Evolutionary conservation across 2,797 vertebrate genomes (phyloP), one percentile per base, ranked within the genome.

Genomic region (Amblyraja radiata): DNA sequence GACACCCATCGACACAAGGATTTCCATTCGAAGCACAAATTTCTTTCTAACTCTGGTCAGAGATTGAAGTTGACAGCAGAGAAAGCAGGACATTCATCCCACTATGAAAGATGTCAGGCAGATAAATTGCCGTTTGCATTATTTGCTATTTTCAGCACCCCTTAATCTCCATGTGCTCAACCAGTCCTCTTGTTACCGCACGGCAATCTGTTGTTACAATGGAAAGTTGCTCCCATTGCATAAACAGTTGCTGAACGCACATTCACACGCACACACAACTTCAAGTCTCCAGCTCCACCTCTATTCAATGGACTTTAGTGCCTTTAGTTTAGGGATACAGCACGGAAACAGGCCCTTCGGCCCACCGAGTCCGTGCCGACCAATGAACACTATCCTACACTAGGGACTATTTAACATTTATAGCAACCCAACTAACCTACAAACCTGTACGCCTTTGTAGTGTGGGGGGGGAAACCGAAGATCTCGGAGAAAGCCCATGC

Each of bases 91-190:
- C 6, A 6, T 21, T 21, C 16, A 73, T 2, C 65, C 65, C 23
- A 39, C 32, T 32, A 16, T 79, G 77, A 39, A 14, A n/a, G 8
- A n/a, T n/a, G 77, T 32, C 28, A 79, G 32, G 6, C 28, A n/a
- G 1, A 79, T 46, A 79, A 1, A 16, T 25, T 25, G 23, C 13
- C 32, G 77, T n/a, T 25, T 77, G 76, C 14, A 25, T 77, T 18
- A 7, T 18, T 25, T n/a, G 7, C 93, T 93, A 83, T 93, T 93
- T 39, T 58, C 96, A 96, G 94, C 97, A 96, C 96, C 96, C 96
- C 58, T 95, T 95, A 36, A 9, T 73, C 93, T 96, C 96, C 74
- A 97, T 95, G n/a, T 94, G 95, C 68, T 28, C 76, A 18, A 4
- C 32, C 18, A 14, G 88, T 71, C 90, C 93, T 92, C 80, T 90